Evolutionary conservation across 2,797 vertebrate genomes (phyloP).

Genomic region (Acipenser ruthenus): DNA sequence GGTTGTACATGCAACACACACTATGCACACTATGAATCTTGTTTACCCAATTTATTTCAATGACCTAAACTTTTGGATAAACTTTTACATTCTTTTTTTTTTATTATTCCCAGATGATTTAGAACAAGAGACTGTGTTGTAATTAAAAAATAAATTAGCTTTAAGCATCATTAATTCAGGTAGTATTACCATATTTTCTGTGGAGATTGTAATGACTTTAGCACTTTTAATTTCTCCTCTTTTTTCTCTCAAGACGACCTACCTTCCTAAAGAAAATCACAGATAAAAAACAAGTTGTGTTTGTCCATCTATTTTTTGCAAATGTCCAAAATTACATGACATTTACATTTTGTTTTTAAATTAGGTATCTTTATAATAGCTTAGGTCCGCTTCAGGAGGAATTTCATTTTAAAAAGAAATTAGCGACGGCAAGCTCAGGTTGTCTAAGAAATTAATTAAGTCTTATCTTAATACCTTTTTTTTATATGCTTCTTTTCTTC

Average conservation of each 20-base stretch:
- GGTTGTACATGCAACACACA: slow-evolving; percentile 29
- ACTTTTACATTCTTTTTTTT: background rate
- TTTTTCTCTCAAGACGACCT: background rate
- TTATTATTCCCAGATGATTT: slow-evolving; percentile 2
- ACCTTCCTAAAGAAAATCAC: background rate
- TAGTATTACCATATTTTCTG: slow-evolving; percentile 4
- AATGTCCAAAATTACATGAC: slow-evolving; percentile 1
- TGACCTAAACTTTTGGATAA: background rate
- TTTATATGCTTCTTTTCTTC: slow-evolving; percentile 32
- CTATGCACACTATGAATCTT: slow-evolving; percentile 30
- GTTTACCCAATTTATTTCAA: background rate
- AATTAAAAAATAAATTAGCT: slow-evolving; percentile 9
- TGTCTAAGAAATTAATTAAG: slow-evolving; percentile 58
- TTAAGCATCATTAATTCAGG: slow-evolving; percentile 11
- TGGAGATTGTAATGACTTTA: background rate
- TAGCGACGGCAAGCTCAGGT: slow-evolving; percentile 42
- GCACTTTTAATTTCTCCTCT: background rate
- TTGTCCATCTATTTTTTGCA: background rate
- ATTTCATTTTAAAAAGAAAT: slow-evolving; percentile 62
- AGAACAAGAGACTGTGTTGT: background rate
- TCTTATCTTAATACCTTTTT: slow-evolving; percentile 58
- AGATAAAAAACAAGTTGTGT: too few relatives aligned
- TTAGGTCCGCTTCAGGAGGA: slow-evolving; percentile 49
- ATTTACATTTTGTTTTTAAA: slow-evolving; percentile 23
- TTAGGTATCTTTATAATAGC: slow-evolving; percentile 52